Conservation (phyloP, 2,113 vertebrate species). For the Oriolus oriolus region DNA sequence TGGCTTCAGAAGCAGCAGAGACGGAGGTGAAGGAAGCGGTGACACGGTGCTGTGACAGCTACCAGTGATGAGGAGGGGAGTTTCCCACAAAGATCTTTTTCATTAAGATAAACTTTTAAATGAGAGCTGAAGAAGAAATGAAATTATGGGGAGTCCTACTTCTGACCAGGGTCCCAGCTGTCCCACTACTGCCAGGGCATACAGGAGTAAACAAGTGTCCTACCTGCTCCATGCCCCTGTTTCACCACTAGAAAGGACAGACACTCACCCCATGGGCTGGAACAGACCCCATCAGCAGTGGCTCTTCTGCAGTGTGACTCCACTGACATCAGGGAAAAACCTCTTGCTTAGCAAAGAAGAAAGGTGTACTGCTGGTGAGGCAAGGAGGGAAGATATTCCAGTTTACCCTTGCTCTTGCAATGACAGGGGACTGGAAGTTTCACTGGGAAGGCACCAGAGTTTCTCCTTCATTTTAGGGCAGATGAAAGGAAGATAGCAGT, state of each 20-base stretch:
- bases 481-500: background rate
- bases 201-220: background rate
- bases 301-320: background rate
- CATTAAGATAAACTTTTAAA: background rate
- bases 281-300: background rate
- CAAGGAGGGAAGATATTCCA: background rate
- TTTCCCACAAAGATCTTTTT: background rate
- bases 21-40: fast-evolving
- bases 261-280: background rate
- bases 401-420: background rate
- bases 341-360: background rate
- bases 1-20: background rate
- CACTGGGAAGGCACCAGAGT: background rate
- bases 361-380: background rate
- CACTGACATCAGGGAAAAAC: background rate
- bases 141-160: background rate
- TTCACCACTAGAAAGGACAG: background rate
- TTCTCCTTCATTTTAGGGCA: background rate
- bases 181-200: background rate
- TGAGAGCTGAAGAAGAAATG: background rate
- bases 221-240: background rate
- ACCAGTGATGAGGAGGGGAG: background rate
- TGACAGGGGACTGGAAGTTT: background rate
- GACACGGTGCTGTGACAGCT: background rate
- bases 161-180: background rate